Conservation (phyloP, 1,140 invertebrate genomes). For the Penaeus chinensis region DNA sequence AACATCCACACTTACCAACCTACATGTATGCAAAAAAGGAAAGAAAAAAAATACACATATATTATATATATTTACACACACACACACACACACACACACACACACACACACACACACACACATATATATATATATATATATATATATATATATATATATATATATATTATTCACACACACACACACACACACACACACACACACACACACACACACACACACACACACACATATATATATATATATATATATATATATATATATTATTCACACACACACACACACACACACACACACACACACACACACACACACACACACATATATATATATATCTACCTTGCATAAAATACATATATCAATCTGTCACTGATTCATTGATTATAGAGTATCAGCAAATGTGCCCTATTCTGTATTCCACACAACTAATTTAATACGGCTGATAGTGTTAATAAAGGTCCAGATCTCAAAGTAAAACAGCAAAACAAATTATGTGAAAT, state of each 20-base stretch:
- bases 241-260: conserved; percentile 20
- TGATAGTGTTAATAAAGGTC: too few relatives aligned
- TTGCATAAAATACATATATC: too few relatives aligned
- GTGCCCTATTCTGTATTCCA: too few relatives aligned
- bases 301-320: not conserved
- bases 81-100: not conserved
- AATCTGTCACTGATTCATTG: too few relatives aligned
- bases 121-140: not conserved
- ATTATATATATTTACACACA: not conserved
- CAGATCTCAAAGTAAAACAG: too few relatives aligned
- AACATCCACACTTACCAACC: too few relatives aligned
- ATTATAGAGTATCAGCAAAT: too few relatives aligned
- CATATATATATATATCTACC: not conserved
- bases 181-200: not conserved
- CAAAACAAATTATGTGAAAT: too few relatives aligned
- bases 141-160: too few relatives aligned
- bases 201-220: not conserved
- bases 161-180: not conserved
- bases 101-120: not conserved
- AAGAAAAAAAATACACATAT: not conserved
- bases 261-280: not conserved
- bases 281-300: not conserved
- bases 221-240: conserved; percentile 6
- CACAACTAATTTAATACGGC: too few relatives aligned
- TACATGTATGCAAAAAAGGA: too few relatives aligned